Percentiles rank a stretch among this genome's conserved stretches.
phyloP scores from a whole-genome alignment of 1,140 invertebrate species.

The Panagrolaimus sp. region DNA sequence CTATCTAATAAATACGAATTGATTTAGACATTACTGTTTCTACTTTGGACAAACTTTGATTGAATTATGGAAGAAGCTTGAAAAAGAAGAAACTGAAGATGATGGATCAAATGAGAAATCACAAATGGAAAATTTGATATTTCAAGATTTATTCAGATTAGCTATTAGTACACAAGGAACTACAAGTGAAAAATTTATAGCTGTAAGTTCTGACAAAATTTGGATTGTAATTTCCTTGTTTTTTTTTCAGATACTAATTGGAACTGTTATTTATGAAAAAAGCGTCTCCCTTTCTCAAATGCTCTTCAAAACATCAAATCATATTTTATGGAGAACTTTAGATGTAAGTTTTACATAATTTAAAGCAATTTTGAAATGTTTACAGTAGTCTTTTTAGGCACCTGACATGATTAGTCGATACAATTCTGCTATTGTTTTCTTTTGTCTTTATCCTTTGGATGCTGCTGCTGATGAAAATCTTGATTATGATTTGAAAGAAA shows the following conservation, averaged over 20 bases:
- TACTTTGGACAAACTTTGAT: no score
- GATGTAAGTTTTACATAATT: no score
- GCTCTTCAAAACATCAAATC: background rate
- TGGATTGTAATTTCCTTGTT: background rate
- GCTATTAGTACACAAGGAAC: background rate
- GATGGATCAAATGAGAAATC: no score
- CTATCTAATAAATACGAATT: no score
- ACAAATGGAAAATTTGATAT: background rate
- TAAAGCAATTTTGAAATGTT: no score
- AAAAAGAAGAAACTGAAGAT: background rate
- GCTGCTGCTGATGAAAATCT: background rate
- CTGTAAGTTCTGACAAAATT: background rate
- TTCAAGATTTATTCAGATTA: background rate
- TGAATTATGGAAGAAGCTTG: no score
- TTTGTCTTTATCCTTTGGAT: background rate
- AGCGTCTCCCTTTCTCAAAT: background rate
- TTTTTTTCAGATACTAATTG: background rate
- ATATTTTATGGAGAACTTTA: background rate
- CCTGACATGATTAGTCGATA: background rate
- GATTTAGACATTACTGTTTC: no score
- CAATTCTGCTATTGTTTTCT: background rate
- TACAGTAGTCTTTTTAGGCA: background rate
- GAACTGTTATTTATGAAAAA: background rate
- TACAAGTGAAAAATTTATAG: background rate
- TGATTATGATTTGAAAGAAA: background rate